These are phyloP conservation scores for Cebus imitator DNA, from an alignment of 2,113 vertebrate genomes.

Conservation along the genomic window DNA sequence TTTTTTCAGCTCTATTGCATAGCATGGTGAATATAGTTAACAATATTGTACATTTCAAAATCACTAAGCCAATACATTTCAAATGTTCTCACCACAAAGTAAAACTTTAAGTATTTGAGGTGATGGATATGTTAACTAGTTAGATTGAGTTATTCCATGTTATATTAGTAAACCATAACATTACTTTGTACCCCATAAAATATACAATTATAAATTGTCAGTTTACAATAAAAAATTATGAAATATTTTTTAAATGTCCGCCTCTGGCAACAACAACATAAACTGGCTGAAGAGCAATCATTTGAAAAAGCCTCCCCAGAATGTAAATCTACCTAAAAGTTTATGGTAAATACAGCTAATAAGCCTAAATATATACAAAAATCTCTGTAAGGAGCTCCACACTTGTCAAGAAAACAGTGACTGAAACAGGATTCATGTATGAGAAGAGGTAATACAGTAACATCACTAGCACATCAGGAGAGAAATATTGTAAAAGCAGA, in stretches of 20 bases:
- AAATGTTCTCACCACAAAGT: neutral
- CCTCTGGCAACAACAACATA: neutral
- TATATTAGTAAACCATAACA: neutral
- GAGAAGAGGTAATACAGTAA: neutral
- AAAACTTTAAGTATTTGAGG: neutral
- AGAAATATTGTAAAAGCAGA: conserved; percentile 10
- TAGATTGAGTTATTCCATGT: neutral
- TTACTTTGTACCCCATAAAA: neutral
- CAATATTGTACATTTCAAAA: neutral
- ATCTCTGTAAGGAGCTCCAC: neutral
- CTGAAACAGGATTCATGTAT: neutral
- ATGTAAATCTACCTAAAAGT: neutral
- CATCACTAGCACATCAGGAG: neutral
- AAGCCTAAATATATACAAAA: neutral
- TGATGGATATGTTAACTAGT: neutral
- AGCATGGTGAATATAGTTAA: neutral
- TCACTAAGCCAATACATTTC: neutral
- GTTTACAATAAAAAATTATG: neutral
- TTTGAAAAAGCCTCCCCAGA: conserved; percentile 20
- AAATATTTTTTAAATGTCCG: neutral
- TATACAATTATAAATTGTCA: neutral
- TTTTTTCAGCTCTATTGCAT: neutral
- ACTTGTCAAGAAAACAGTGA: conserved; percentile 5
- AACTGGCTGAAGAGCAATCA: conserved; percentile 5
- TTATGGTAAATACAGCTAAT: neutral